Percentiles rank a stretch among this genome's conserved stretches.
Conservation (phyloP, 2,797 vertebrate species). For the Bufotes viridis region DNA sequence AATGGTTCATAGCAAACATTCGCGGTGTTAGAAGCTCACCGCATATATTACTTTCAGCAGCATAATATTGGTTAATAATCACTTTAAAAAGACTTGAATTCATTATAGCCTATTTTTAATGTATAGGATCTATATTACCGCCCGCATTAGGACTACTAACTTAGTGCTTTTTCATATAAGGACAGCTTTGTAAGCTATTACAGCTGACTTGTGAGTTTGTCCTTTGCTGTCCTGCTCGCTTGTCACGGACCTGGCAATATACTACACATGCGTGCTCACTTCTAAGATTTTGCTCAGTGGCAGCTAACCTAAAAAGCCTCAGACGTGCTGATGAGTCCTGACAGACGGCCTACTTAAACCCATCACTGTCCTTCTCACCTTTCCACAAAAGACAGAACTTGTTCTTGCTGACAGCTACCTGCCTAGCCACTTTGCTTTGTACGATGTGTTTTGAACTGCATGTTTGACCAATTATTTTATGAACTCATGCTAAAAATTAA, state of each 20-base stretch:
- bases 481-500: background rate
- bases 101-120: background rate
- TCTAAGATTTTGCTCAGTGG: constrained; percentile 2
- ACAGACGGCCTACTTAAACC: constrained; percentile 12
- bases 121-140: background rate
- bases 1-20: background rate
- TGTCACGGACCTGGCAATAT: constrained; percentile 5
- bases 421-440: background rate
- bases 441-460: constrained; percentile 2
- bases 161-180: background rate
- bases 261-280: background rate
- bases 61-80: background rate
- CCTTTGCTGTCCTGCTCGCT: constrained; percentile 3
- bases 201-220: background rate
- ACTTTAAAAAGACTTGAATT: background rate
- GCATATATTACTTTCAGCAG: background rate
- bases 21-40: background rate
- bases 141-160: background rate
- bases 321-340: constrained; percentile 17
- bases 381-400: constrained; percentile 11
- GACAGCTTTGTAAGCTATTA: background rate
- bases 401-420: constrained; percentile 7
- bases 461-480: constrained; percentile 32
- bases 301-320: background rate
- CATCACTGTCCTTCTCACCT: constrained; percentile 29